phyloP scores from a whole-genome alignment of 2,113 vertebrate genomes.

The Brienomyrus longianalis region DNA sequence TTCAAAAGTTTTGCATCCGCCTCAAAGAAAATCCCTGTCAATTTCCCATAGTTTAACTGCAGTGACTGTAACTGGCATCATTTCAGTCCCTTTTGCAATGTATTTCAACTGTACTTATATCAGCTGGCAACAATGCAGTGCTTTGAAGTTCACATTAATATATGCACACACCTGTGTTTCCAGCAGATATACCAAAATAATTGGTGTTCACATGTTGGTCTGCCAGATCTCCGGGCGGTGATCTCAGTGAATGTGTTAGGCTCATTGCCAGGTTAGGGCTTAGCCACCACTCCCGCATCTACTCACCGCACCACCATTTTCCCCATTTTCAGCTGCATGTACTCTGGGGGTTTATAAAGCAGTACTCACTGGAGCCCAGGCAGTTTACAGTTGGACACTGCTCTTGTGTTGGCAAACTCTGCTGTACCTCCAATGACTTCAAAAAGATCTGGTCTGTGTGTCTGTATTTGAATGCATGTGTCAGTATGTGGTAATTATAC shows the following conservation, averaged over 20 bases:
- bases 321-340: conserved; percentile 64
- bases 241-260: conserved; percentile 64
- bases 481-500: conserved; percentile 26
- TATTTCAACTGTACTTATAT: conserved; percentile 15
- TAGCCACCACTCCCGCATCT: conserved; percentile 33
- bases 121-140: conserved; percentile 26
- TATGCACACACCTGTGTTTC: conserved; percentile 42
- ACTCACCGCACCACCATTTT: not conserved
- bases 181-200: conserved; percentile 60
- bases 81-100: conserved; percentile 6
- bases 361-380: conserved; percentile 63
- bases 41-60: not conserved
- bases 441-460: conserved; percentile 37
- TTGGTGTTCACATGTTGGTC: conserved; percentile 70
- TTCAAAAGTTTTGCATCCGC: not conserved
- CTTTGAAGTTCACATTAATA: conserved; percentile 30
- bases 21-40: conserved; percentile 27
- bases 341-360: conserved; percentile 70
- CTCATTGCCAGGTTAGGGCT: conserved; percentile 62
- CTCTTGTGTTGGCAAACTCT: conserved; percentile 61
- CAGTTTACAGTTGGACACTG: conserved; percentile 14
- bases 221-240: conserved; percentile 57
- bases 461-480: conserved; percentile 42
- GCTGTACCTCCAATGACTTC: conserved; percentile 58
- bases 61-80: conserved; percentile 28